phyloP scores from a whole-genome alignment of 2,113 vertebrate genomes.

The Murina feae region DNA sequence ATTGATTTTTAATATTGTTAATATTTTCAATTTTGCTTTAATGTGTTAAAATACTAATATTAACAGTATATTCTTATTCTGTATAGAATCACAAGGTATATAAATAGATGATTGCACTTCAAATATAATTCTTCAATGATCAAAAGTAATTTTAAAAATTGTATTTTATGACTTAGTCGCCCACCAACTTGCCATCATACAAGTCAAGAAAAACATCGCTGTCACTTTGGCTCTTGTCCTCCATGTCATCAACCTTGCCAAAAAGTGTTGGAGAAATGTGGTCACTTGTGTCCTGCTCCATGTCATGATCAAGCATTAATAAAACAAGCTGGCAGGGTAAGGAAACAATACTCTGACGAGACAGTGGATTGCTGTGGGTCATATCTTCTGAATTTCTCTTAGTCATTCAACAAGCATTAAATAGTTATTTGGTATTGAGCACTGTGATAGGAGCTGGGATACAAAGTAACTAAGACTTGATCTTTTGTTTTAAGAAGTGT shows the following conservation, averaged over 20 bases:
- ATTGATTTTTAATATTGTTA: not conserved
- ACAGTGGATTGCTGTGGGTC: not conserved
- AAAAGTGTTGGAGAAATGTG: conserved; percentile 76
- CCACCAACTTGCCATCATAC: conserved; percentile 88
- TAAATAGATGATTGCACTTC: conserved; percentile 15
- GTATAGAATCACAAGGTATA: conserved; percentile 14
- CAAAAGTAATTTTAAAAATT: conserved; percentile 41
- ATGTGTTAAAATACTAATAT: conserved; percentile 30
- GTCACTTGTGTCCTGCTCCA: conserved; percentile 82
- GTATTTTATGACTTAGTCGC: conserved; percentile 76
- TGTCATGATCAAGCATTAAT: conserved; percentile 90
- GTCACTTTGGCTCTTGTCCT: conserved; percentile 88
- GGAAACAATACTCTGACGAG: conserved; percentile 42
- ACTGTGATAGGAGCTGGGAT: not conserved
- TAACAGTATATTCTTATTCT: not conserved
- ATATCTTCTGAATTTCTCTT: conserved; percentile 28
- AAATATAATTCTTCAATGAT: conserved; percentile 22
- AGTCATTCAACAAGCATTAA: not conserved
- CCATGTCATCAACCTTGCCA: conserved; percentile 85
- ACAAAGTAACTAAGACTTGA: not conserved
- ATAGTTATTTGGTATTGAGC: not conserved
- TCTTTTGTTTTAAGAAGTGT: not conserved
- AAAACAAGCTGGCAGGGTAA: conserved; percentile 84
- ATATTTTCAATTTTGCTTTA: conserved; percentile 33
- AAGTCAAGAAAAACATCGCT: conserved; percentile 85